These are phyloP conservation scores for Sesamia inferens DNA, from an alignment of 2,888 invertebrate genomes.

Conservation along the genomic window DNA sequence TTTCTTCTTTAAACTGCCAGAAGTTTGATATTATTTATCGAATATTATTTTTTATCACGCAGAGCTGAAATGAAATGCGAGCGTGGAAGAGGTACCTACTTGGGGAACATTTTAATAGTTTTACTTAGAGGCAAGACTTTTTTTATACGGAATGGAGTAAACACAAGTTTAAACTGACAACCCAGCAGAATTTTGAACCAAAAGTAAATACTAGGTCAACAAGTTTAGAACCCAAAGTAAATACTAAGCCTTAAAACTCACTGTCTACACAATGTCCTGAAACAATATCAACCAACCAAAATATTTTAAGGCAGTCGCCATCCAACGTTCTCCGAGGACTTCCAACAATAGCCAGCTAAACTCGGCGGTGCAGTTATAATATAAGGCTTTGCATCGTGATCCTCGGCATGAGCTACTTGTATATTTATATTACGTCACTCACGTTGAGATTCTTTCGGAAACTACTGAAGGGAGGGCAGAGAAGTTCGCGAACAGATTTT, in stretches of 20 bases:
- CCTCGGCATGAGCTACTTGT: conserved; percentile 47
- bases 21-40: background rate
- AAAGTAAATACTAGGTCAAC: background rate
- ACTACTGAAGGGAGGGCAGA: conserved; percentile 2
- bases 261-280: background rate
- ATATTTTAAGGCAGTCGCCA: conserved; percentile 40
- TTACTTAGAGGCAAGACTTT: background rate
- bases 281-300: conserved; percentile 25
- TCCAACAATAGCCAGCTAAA: conserved; percentile 58
- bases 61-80: background rate
- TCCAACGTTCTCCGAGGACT: conserved; percentile 29
- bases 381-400: conserved; percentile 64
- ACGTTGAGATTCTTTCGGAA: conserved; percentile 17
- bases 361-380: conserved; percentile 58
- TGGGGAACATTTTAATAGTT: background rate
- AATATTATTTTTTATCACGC: background rate
- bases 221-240: background rate
- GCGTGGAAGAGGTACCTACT: too few species aligned
- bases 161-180: background rate
- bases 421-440: conserved; percentile 59
- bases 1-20: too few species aligned
- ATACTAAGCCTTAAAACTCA: conserved; percentile 7
- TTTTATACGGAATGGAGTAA: background rate
- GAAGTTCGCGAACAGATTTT: background rate
- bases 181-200: too few species aligned